A percentile compares a stretch with the other conserved stretches of the same genome.
These are phyloP conservation scores for Antechinus flavipes DNA, from an alignment of 2,113 vertebrate genomes.

Conservation along the genomic window DNA sequence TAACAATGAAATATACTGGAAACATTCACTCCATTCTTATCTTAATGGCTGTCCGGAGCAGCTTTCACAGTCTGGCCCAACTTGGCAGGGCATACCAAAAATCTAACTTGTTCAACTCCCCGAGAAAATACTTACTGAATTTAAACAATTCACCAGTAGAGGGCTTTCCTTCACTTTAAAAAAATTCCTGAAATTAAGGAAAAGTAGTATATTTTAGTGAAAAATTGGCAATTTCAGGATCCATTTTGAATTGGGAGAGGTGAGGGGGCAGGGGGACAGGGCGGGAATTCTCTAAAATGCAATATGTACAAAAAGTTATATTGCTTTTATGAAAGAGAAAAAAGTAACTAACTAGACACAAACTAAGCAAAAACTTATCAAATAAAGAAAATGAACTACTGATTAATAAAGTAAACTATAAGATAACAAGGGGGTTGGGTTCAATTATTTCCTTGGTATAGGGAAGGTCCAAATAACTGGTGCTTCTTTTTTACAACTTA, in stretches of 20 bases:
- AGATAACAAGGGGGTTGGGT: neutral
- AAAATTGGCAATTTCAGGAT: neutral
- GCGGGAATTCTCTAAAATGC: neutral
- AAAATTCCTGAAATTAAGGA: neutral
- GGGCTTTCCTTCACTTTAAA: constrained; percentile 59
- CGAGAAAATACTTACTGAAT: neutral
- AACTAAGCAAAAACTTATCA: neutral
- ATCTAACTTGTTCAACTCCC: neutral
- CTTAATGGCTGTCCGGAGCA: constrained; percentile 53
- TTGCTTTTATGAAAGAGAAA: neutral
- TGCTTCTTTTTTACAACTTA: neutral
- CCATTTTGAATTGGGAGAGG: constrained; percentile 2
- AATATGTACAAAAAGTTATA: neutral
- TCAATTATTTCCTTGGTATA: neutral
- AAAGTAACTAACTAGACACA: neutral
- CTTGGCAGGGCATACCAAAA: neutral
- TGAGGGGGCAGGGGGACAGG: too few species aligned
- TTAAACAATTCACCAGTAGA: constrained; percentile 58
- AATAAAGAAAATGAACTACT: constrained; percentile 7
- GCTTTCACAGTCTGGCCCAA: constrained; percentile 7
- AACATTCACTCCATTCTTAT: constrained; percentile 49
- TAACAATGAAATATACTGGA: constrained; percentile 64
- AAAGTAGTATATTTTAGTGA: neutral
- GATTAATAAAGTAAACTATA: neutral
- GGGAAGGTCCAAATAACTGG: neutral